phyloP scores from a whole-genome alignment of 2,113 vertebrate species.

The Sphaerodactylus townsendi region DNA sequence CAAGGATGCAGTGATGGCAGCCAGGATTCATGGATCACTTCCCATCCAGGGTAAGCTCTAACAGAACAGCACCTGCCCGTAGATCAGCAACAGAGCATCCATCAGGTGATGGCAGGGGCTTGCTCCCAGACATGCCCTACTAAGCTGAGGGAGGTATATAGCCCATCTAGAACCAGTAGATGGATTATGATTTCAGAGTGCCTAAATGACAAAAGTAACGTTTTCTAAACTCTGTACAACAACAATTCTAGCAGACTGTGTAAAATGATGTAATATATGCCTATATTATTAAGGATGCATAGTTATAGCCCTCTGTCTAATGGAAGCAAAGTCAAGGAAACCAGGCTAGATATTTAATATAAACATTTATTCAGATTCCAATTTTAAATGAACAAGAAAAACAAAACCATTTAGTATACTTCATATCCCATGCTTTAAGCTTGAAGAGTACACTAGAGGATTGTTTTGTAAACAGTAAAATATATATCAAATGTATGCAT shows the following conservation, averaged over 20 bases:
- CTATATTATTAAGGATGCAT: neutral
- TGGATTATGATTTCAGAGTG: too few species aligned
- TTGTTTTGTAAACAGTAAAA: neutral
- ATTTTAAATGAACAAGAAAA: neutral
- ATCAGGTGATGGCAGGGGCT: neutral
- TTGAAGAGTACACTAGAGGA: neutral
- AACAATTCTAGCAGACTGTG: too few species aligned
- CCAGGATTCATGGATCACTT: neutral
- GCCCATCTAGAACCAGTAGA: too few species aligned
- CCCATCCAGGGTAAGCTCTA: neutral
- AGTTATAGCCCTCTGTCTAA: neutral
- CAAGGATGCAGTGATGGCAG: neutral
- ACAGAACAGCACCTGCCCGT: neutral
- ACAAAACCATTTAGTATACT: neutral
- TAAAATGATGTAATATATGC: too few species aligned
- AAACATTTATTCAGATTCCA: neutral
- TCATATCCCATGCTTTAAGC: neutral
- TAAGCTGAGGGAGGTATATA: neutral
- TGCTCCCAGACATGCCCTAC: neutral
- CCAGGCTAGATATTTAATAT: neutral
- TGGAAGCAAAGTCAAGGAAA: neutral
- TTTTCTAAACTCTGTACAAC: too few species aligned
- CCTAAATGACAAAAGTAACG: too few species aligned
- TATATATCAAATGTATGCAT: neutral
- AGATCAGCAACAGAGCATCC: neutral